Evolutionary conservation across 1,140 invertebrate genomes (phyloP), one percentile per base, ranked within the genome.

Genomic region (Drosophila carrolli): DNA sequence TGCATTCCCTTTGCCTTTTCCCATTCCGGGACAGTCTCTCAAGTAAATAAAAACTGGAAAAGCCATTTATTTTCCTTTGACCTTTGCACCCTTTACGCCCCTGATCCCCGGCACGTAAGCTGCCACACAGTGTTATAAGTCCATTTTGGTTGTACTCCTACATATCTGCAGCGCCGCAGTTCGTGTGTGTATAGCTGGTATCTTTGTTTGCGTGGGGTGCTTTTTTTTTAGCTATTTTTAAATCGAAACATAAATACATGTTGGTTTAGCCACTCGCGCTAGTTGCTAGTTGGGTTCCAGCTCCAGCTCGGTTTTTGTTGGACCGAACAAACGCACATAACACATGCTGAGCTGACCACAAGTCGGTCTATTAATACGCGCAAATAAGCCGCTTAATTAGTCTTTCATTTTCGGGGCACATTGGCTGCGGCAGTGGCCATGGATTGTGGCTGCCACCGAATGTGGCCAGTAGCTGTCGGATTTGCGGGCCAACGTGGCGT

Each of bases 371-470:
- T 88, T 86, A 86, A 86, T 88, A 76, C 79, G 83, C 79, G 79
- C 79, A 86, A 86, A 86, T 86, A 86, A 86, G 83, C 83, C 84
- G 84, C 83, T 86, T 86, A 86, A 86, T 86, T 86, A 86, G 83
- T 89, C 72, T 89, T 86, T 73, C 83, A 86, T 88, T 86, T 89
- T 68, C 68, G 75, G 79, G 79, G 46, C 48, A 35, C 29, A 48
- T 32, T 35, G 51, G 46, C 27, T 38, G n/a, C 32, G 37, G 19
- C 14, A 23, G n/a, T 9, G 41, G 51, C 23, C 60, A 62, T 62
- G 60, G 60, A 62, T 62, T 75, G 59, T 50, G 37, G 43, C 53
- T 58, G 54, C 68, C 68, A 71, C 68, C 66, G 66, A 79, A 53
- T 86, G 75, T 61, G 76, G 84, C 79, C 84, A 86, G 72, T 72